phyloP scores from a whole-genome alignment of 2,888 invertebrate species.

The Drosophila subsilvestris region DNA sequence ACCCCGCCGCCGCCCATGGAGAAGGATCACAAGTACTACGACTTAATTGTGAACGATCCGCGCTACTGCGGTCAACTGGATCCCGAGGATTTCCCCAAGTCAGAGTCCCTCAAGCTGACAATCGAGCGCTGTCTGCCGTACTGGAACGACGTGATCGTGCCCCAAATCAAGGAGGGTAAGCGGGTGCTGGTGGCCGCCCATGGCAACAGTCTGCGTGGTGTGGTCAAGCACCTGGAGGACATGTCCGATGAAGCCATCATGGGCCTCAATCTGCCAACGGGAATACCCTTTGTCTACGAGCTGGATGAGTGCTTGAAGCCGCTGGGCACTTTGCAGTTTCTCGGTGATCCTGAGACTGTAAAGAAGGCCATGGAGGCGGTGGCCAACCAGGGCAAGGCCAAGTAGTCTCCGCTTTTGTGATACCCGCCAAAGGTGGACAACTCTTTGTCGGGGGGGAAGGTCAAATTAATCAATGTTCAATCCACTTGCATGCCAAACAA shows the following conservation, averaged over 20 bases:
- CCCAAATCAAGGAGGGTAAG: constrained; percentile 91
- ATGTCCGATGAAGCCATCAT: constrained; percentile 90
- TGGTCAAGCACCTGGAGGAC: constrained; percentile 94
- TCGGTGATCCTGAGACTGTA: constrained; percentile 92
- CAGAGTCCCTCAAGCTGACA: constrained; percentile 92
- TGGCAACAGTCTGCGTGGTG: constrained; percentile 93
- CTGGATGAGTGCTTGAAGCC: constrained; percentile 90
- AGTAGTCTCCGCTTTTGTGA: constrained; percentile 85
- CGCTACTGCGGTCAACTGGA: constrained; percentile 90
- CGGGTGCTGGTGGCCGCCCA: constrained; percentile 93
- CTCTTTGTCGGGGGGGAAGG: constrained; percentile 47
- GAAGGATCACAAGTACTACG: constrained; percentile 90
- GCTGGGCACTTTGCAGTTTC: constrained; percentile 89
- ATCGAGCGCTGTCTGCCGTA: constrained; percentile 93
- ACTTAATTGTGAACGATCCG: constrained; percentile 90
- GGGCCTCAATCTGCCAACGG: constrained; percentile 91
- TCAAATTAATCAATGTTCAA: constrained; percentile 55
- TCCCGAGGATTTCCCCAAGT: constrained; percentile 91
- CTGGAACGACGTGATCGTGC: constrained; percentile 92
- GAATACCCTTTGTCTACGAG: constrained; percentile 92
- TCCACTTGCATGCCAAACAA: constrained; percentile 59
- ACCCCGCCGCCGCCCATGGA: constrained; percentile 94
- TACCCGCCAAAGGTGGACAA: constrained; percentile 3
- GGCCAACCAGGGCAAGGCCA: constrained; percentile 90
- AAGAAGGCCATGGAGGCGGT: constrained; percentile 91